Conservation (phyloP, 1,140 invertebrate species). For the Calliopsis andreniformis region DNA sequence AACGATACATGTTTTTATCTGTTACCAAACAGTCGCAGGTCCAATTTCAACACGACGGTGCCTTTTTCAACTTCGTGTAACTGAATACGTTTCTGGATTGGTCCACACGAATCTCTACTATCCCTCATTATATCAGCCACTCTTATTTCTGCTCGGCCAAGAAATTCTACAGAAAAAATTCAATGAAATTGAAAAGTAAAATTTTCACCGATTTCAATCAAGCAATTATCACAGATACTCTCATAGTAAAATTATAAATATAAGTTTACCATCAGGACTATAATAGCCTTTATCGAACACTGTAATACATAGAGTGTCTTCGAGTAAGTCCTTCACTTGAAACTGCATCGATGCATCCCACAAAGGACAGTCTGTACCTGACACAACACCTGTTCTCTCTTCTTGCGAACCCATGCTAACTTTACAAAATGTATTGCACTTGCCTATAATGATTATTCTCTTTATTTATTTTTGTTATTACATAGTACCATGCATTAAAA, state of each 20-base stretch:
- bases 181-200: slow-evolving; percentile 5
- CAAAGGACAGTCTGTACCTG: slow-evolving; percentile 83
- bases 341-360: slow-evolving; percentile 95
- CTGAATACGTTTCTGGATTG: slow-evolving; percentile 86
- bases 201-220: no score
- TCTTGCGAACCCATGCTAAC: slow-evolving; percentile 90
- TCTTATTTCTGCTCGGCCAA: slow-evolving; percentile 89
- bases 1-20: slow-evolving; percentile 34
- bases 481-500: background rate
- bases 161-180: slow-evolving; percentile 84
- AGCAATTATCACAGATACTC: no score
- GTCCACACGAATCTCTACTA: slow-evolving; percentile 84
- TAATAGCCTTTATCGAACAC: slow-evolving; percentile 91
- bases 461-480: slow-evolving; percentile 1
- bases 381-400: slow-evolving; percentile 86
- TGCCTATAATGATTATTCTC: slow-evolving; percentile 65
- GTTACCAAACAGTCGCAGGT: slow-evolving; percentile 86
- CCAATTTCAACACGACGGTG: slow-evolving; percentile 88
- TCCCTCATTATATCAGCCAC: slow-evolving; percentile 86
- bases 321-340: slow-evolving; percentile 86
- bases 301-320: slow-evolving; percentile 89
- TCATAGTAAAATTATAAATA: slow-evolving; percentile 1
- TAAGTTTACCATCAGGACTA: slow-evolving; percentile 87
- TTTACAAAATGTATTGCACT: slow-evolving; percentile 88
- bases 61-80: slow-evolving; percentile 88